Base-by-base conservation (phyloP, 2,888 invertebrate genomes). In the Eupsilia transversa region DNA sequence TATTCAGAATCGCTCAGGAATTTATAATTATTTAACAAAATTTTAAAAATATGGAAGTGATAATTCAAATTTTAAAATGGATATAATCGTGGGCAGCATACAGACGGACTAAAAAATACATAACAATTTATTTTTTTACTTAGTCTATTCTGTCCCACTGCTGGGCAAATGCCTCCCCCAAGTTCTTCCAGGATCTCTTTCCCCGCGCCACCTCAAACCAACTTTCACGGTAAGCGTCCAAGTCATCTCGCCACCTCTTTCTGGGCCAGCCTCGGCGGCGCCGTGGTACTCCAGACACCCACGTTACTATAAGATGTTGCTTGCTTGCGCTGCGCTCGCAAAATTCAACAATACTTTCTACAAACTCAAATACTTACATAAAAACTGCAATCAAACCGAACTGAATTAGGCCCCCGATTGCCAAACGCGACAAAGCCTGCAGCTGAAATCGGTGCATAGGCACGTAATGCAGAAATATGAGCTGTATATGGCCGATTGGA, bases 391-490 rank as follows among this genome's bases (percentile, higher is more conserved):
- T 63, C 54, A 61, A 63, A 54, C 27, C 27, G 12, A 46, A 30
- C 63, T 12, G 3, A 52, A 66, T 70, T 67, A 68, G 60, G 41
- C 64, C 27, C 30, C 41, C 17, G 54, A 64, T 68, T 68, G 56
- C 52, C 63, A 20, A 70, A 67, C 66, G 35, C 38, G 52, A 74
- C 81, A 79, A 72, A 63, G 54, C 35, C 41, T 72, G 61, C 38
- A 81, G 65, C 69, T 52, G 33, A 78, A 84, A 74, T 59, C 66
- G 30, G 46, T 23, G 46, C 59, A 77, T 79, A 70, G 57, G 76
- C 66, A 74, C 74, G 61, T 81, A 89, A 91, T 90, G 89, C 88
- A 89, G 87, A 90, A 90, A 91, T 91, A 90, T 90, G 88, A 89
- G 86, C 80, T 82, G 63, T 74, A n/a, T 87, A 86, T 84, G 85